Conservation (phyloP, 2,113 vertebrate species). For the Dicaeum eximium region DNA sequence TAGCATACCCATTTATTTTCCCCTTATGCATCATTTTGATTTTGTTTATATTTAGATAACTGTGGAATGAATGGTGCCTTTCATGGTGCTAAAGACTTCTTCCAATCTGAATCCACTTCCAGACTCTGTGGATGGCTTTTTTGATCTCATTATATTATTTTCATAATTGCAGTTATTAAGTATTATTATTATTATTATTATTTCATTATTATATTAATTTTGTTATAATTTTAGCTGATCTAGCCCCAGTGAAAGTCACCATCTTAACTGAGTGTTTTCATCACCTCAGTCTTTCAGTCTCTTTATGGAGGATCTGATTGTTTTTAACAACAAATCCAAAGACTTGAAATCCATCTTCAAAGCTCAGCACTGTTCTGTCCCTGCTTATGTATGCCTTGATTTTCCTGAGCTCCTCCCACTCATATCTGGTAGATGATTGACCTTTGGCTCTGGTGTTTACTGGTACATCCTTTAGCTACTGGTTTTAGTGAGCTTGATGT, state of each 20-base stretch:
- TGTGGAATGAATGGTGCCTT: neutral
- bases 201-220: neutral
- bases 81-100: neutral
- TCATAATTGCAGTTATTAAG: neutral
- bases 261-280: neutral
- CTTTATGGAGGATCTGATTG: neutral
- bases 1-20: neutral
- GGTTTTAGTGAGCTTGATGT: neutral
- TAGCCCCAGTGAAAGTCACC: neutral
- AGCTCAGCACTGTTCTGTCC: neutral
- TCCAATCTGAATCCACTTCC: neutral
- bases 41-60: neutral
- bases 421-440: neutral
- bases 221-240: neutral
- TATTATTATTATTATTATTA: no score
- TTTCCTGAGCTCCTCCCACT: neutral
- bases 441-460: neutral
- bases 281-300: neutral
- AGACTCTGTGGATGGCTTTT: neutral
- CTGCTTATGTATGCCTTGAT: neutral
- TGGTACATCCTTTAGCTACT: neutral
- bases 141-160: neutral
- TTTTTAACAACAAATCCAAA: neutral
- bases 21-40: neutral
- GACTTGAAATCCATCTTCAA: neutral